These are phyloP conservation scores for Bombycilla garrulus DNA, from an alignment of 2,113 vertebrate species.

Conservation along the genomic window DNA sequence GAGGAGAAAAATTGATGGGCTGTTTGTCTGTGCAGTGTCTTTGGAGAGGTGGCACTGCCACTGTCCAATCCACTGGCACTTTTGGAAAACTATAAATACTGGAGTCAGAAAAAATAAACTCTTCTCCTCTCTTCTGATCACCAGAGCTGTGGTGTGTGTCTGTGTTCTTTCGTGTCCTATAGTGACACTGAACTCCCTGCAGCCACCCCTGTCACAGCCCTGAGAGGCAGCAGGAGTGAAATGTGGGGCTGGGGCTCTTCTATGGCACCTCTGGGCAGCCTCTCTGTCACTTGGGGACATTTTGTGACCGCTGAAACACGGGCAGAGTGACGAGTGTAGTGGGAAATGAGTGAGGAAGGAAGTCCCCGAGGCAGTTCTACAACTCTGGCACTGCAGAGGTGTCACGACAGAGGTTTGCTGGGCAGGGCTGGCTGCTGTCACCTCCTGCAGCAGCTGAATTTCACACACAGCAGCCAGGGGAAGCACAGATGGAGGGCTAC, in stretches of 20 bases:
- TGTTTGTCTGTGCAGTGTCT: too few relatives aligned
- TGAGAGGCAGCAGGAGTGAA: neutral
- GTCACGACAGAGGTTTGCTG: neutral
- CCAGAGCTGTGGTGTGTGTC: too few relatives aligned
- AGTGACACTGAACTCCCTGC: rapidly evolving
- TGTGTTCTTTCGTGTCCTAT: too few relatives aligned
- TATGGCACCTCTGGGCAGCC: neutral
- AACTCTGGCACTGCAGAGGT: neutral
- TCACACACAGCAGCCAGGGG: neutral
- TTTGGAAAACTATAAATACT: too few relatives aligned
- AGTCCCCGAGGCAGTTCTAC: neutral
- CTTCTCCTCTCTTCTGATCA: too few relatives aligned
- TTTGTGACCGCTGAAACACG: neutral
- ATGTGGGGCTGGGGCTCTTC: neutral
- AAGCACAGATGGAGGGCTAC: neutral
- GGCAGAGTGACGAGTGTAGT: neutral
- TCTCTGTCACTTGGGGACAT: neutral
- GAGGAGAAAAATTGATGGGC: too few relatives aligned
- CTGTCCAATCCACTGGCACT: too few relatives aligned
- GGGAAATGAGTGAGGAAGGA: neutral
- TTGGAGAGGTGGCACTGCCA: too few relatives aligned
- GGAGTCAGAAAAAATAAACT: too few relatives aligned
- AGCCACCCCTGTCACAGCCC: rapidly evolving
- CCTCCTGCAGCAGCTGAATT: neutral
- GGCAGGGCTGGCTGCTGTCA: neutral